Percentiles rank a stretch among this genome's conserved stretches.
phyloP scores from a whole-genome alignment of 2,888 invertebrate species.

The Drosophila subquinaria region DNA sequence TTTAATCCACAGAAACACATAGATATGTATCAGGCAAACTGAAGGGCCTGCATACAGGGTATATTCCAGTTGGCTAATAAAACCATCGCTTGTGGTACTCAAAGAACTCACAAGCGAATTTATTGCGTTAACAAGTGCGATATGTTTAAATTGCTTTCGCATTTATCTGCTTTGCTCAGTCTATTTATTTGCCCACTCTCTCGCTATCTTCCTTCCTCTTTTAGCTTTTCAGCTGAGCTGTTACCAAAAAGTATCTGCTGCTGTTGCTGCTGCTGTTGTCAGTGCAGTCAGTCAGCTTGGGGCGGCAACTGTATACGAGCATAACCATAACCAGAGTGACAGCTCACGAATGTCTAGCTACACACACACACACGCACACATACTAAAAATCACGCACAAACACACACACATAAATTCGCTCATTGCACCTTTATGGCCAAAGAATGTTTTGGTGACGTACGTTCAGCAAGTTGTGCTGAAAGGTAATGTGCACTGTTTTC shows the following conservation, averaged over 20 bases:
- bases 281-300: conserved; percentile 47
- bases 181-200: neutral
- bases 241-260: conserved; percentile 29
- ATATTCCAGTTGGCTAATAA: too few species aligned
- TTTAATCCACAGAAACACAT: too few species aligned
- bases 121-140: conserved; percentile 44
- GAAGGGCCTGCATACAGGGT: too few species aligned
- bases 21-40: too few species aligned
- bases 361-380: conserved; percentile 6
- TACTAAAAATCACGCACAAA: neutral
- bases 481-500: conserved; percentile 38
- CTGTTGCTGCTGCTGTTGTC: conserved; percentile 31
- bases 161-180: conserved; percentile 18
- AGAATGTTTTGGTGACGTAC: conserved; percentile 57
- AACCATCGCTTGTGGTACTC: neutral
- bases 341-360: conserved; percentile 30
- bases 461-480: conserved; percentile 47
- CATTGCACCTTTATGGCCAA: conserved; percentile 38
- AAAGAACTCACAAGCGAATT: neutral
- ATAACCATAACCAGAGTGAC: conserved; percentile 49
- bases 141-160: conserved; percentile 47
- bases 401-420: conserved; percentile 11
- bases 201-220: neutral
- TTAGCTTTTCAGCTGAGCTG: conserved; percentile 15
- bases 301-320: conserved; percentile 30